phyloP scores from a whole-genome alignment of 2,888 invertebrate genomes.

The Cephus nigrinus region DNA sequence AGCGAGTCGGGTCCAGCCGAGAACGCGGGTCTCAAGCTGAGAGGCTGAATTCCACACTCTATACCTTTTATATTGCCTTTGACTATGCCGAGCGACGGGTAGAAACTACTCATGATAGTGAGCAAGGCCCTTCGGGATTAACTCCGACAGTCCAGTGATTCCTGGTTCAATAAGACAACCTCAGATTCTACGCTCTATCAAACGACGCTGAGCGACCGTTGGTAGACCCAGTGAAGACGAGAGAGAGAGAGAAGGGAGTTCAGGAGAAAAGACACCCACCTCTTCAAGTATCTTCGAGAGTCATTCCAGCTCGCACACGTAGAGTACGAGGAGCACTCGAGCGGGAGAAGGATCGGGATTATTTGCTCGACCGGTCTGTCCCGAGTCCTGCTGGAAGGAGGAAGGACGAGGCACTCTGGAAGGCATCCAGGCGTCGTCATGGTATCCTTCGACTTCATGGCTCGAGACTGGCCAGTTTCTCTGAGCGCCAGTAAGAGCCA shows the following conservation, averaged over 20 bases:
- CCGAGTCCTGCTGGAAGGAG: constrained; percentile 3
- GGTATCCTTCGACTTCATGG: constrained; percentile 40
- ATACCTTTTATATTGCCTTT: constrained; percentile 59
- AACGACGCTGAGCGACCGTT: constrained; percentile 13
- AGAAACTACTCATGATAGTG: constrained; percentile 43
- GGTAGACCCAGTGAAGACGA: constrained; percentile 11
- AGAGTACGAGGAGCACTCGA: constrained; percentile 6
- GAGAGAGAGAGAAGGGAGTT: constrained; percentile 16
- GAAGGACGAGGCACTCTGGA: constrained; percentile 10
- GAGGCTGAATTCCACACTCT: constrained; percentile 60
- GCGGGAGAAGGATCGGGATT: constrained; percentile 7
- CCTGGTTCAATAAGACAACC: neutral
- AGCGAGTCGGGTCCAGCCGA: constrained; percentile 33
- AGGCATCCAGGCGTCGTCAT: constrained; percentile 9
- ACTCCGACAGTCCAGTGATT: neutral
- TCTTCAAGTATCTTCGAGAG: constrained; percentile 40
- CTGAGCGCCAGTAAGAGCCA: constrained; percentile 52
- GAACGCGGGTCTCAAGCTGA: constrained; percentile 54
- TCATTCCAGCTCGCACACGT: constrained; percentile 7
- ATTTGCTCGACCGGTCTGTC: constrained; percentile 10
- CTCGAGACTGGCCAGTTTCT: constrained; percentile 48
- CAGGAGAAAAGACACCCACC: constrained; percentile 33
- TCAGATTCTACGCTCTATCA: neutral
- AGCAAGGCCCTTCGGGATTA: neutral
- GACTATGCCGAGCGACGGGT: constrained; percentile 54